phyloP scores from a whole-genome alignment of 2,113 vertebrate genomes.

The Microtus pennsylvanicus region DNA sequence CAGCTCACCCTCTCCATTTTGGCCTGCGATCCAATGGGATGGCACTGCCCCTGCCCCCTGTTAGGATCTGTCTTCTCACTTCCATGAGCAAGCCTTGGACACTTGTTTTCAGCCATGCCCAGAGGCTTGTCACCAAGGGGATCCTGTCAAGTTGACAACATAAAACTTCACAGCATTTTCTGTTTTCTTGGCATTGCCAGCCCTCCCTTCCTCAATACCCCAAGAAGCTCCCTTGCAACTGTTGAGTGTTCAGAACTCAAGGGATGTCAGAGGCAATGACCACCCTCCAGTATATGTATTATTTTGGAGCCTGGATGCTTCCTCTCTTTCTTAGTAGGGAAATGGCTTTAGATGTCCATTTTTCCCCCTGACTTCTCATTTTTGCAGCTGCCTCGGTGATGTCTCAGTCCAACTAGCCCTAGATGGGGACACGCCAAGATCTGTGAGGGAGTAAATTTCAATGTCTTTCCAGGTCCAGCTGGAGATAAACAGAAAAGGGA shows the following conservation, averaged over 20 bases:
- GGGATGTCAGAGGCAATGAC: background rate
- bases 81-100: background rate
- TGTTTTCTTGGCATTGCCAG: background rate
- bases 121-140: background rate
- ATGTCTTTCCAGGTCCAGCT: conserved; percentile 38
- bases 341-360: background rate
- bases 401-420: conserved; percentile 1
- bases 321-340: conserved; percentile 24
- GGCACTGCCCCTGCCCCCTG: no score
- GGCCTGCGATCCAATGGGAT: background rate
- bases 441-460: background rate
- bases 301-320: conserved; percentile 30
- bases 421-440: background rate
- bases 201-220: background rate
- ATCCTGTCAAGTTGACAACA: background rate
- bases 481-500: conserved; percentile 16
- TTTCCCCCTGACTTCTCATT: conserved; percentile 54
- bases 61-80: background rate
- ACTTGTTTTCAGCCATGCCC: background rate
- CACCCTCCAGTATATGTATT: no score
- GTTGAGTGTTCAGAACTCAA: background rate
- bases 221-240: background rate
- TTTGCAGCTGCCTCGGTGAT: conserved; percentile 54
- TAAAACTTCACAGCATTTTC: background rate
- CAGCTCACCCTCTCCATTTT: background rate